Conservation (phyloP, 1,140 invertebrate species). For the Zaprionus capensis region DNA sequence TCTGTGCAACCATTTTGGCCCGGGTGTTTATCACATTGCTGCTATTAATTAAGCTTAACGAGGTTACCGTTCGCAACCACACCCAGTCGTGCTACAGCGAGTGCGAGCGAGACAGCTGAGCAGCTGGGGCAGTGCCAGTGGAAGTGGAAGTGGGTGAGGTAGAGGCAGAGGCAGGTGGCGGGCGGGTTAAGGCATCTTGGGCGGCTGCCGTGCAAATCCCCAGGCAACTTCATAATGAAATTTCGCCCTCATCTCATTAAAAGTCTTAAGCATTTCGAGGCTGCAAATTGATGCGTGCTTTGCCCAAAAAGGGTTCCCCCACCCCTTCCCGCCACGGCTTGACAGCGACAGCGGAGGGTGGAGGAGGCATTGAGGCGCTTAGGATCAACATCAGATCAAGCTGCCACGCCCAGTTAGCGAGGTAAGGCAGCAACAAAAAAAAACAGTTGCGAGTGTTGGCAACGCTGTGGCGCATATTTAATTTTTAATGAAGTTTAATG, state of each 20-base stretch:
- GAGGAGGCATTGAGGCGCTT: neutral
- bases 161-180: no score
- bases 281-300: conserved; percentile 70
- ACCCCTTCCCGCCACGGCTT: neutral
- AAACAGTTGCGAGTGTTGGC: conserved; percentile 15
- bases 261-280: conserved; percentile 73
- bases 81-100: conserved; percentile 41
- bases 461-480: conserved; percentile 69
- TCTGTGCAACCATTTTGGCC: conserved; percentile 68
- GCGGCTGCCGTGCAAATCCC: conserved; percentile 50
- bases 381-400: conserved; percentile 33
- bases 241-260: conserved; percentile 84
- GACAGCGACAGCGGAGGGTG: conserved; percentile 7
- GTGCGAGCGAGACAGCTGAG: neutral
- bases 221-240: conserved; percentile 81
- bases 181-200: conserved; percentile 51
- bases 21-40: conserved; percentile 84
- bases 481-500: conserved; percentile 83
- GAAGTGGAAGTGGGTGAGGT: neutral
- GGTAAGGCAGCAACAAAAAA: conserved; percentile 11
- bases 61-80: conserved; percentile 82
- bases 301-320: conserved; percentile 42
- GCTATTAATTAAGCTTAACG: conserved; percentile 85
- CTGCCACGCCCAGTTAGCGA: conserved; percentile 53
- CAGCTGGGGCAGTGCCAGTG: neutral